Evolutionary conservation across 1,140 invertebrate species (phyloP).

Genomic region (Bombus vancouverensis): DNA sequence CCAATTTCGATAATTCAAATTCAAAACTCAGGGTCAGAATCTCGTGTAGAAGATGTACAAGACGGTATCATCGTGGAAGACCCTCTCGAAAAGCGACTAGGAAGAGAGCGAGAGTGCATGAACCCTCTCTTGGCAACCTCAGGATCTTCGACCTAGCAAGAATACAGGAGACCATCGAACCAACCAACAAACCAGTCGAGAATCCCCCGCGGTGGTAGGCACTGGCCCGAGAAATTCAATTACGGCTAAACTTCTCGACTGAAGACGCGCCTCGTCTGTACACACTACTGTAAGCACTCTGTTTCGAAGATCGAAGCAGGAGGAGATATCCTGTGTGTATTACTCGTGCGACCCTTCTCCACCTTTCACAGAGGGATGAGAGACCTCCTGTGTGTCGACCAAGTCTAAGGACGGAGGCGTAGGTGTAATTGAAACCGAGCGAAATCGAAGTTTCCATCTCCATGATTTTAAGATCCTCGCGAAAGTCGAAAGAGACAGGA

Average conservation of each 20-base stretch:
- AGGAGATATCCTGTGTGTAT: conserved; percentile 67
- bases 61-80: conserved; percentile 33
- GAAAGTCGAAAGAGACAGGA: not conserved
- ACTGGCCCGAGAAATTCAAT: conserved; percentile 82
- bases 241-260: conserved; percentile 80
- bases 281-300: conserved; percentile 76
- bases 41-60: not conserved
- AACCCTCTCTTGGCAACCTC: conserved; percentile 60
- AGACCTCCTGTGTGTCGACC: not conserved
- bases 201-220: conserved; percentile 76
- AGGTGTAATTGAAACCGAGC: conserved; percentile 45
- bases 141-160: conserved; percentile 52
- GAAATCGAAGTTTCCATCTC: conserved; percentile 40
- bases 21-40: not conserved
- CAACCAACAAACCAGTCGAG: conserved; percentile 68
- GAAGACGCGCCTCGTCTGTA: conserved; percentile 73
- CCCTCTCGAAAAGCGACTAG: conserved; percentile 21
- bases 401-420: conserved; percentile 1
- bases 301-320: conserved; percentile 74
- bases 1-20: not conserved
- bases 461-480: no score
- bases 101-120: conserved; percentile 48
- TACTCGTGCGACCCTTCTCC: conserved; percentile 31
- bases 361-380: not conserved
- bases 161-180: conserved; percentile 41